A percentile compares a stretch with the other conserved stretches of the same genome.
These are phyloP conservation scores for Molossus alvarezi DNA, from an alignment of 2,797 vertebrate species.

Conservation along the genomic window DNA sequence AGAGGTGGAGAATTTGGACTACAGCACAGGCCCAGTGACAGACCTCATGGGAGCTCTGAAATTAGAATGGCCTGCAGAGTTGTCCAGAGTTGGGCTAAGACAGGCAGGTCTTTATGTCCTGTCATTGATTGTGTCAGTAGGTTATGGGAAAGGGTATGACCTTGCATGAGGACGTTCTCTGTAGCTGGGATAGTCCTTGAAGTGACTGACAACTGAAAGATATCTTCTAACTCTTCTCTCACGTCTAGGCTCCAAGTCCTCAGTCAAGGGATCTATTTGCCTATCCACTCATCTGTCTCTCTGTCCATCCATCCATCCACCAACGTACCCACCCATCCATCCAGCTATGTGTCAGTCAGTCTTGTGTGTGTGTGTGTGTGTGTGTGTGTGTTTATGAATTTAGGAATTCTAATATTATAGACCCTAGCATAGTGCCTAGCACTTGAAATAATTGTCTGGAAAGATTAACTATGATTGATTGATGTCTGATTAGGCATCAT, in stretches of 20 bases:
- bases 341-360: not conserved
- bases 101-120: not conserved
- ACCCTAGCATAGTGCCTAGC: not conserved
- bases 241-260: not conserved
- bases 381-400: not conserved
- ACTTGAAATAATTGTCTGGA: conserved; percentile 31
- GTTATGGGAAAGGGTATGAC: not conserved
- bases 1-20: not conserved
- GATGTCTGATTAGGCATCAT: not conserved
- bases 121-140: not conserved
- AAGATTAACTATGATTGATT: not conserved
- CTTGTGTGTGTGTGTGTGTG: not conserved
- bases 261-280: not conserved
- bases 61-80: not conserved
- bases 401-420: conserved; percentile 17
- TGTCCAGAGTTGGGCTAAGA: not conserved
- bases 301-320: not conserved
- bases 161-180: not conserved
- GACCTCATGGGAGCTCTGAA: not conserved
- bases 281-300: not conserved
- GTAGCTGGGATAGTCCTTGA: too few species aligned
- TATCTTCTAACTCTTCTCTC: not conserved
- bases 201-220: not conserved
- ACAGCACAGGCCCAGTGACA: accelerated
- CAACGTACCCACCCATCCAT: not conserved